Percentiles rank a stretch among this genome's conserved stretches.
Evolutionary conservation across 2,797 vertebrate species (phyloP).

Genomic region (Gymnothorax reevesii): DNA sequence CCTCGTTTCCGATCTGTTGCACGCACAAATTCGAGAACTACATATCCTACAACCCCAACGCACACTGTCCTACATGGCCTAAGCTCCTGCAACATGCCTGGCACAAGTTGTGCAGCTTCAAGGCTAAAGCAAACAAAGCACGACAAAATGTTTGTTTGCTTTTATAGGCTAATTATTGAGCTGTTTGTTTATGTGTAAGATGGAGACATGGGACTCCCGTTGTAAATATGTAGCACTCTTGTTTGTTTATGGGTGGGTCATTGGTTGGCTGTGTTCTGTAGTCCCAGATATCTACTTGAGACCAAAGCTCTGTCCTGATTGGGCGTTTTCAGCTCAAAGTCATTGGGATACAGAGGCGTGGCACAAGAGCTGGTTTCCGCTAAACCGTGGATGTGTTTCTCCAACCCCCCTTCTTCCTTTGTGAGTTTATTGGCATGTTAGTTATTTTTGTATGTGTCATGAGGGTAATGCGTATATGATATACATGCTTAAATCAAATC

Average conservation of each 20-base stretch:
- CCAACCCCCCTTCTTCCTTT: neutral
- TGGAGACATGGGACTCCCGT: neutral
- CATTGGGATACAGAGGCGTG: neutral
- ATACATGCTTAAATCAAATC: neutral
- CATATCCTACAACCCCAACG: neutral
- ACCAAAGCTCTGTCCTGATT: neutral
- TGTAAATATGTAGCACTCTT: neutral
- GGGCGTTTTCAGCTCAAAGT: neutral
- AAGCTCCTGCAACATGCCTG: slow-evolving; percentile 20
- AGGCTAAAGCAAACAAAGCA: neutral
- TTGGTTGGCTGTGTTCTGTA: neutral
- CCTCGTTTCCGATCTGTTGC: neutral
- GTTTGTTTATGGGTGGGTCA: neutral
- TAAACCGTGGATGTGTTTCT: neutral
- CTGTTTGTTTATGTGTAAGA: neutral
- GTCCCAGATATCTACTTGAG: neutral
- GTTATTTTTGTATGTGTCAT: neutral
- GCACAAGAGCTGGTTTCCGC: neutral
- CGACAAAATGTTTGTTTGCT: neutral
- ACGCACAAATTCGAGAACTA: neutral
- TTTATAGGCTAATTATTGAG: neutral
- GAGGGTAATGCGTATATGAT: neutral
- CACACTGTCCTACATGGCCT: slow-evolving; percentile 21
- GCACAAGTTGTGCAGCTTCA: neutral
- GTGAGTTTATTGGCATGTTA: neutral